Conservation (phyloP, 2,113 vertebrate species). For the Nesoenas mayeri region DNA sequence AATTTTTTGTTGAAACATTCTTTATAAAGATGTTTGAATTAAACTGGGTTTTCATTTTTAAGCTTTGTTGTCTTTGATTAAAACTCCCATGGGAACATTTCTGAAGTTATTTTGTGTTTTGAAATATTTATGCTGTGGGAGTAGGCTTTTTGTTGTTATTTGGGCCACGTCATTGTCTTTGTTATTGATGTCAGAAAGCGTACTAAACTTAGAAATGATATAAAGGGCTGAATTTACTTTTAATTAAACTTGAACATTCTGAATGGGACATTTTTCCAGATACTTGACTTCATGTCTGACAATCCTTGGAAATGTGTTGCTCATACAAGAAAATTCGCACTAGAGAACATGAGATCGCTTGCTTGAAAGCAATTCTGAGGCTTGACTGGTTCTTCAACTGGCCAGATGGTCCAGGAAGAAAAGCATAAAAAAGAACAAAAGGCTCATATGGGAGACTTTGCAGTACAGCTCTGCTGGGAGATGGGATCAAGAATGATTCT, state of each 20-base stretch:
- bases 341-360: not conserved
- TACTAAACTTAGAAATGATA: not conserved
- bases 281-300: not conserved
- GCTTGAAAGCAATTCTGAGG: not conserved
- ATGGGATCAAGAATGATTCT: not conserved
- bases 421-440: not conserved
- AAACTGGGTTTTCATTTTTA: not conserved
- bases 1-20: not conserved
- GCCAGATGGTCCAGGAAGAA: not conserved
- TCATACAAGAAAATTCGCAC: not conserved
- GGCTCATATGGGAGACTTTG: not conserved
- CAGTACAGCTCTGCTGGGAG: not conserved
- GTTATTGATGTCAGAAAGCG: not conserved
- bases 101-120: not conserved
- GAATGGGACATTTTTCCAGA: not conserved
- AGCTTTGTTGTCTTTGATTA: not conserved
- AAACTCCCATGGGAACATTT: not conserved
- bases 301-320: not conserved
- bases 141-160: not conserved
- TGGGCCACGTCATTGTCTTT: not conserved
- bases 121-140: not conserved
- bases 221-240: not conserved
- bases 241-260: not conserved
- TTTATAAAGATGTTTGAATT: not conserved
- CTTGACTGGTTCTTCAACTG: not conserved